phyloP scores from a whole-genome alignment of 2,113 vertebrate species.

The Nycticryphes semicollaris region DNA sequence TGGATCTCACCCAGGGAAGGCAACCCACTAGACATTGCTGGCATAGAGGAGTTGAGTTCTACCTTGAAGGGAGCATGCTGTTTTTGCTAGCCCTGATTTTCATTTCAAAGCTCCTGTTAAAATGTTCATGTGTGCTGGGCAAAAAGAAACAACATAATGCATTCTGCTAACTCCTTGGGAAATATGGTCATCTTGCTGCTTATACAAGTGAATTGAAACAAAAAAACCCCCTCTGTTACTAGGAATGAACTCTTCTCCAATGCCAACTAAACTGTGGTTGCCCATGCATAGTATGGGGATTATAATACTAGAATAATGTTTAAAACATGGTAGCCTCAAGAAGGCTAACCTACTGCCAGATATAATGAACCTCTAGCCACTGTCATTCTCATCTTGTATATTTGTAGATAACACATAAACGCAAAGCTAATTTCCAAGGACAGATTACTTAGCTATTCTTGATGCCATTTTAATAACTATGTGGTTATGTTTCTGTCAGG shows the following conservation, averaged over 20 bases:
- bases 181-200: conserved; percentile 15
- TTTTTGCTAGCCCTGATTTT: conserved; percentile 36
- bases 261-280: conserved; percentile 51
- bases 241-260: conserved; percentile 53
- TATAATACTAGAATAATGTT: background rate
- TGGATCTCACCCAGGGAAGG: conserved; percentile 60
- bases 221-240: background rate
- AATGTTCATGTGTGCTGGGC: background rate
- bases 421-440: conserved; percentile 39
- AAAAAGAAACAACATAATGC: background rate
- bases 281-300: conserved; percentile 25
- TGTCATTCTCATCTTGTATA: conserved; percentile 48
- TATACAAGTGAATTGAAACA: conserved; percentile 2
- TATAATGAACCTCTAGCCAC: conserved; percentile 29
- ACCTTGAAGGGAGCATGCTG: conserved; percentile 26
- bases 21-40: conserved; percentile 42
- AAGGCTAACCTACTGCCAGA: conserved; percentile 45
- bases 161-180: conserved; percentile 28
- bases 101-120: conserved; percentile 43
- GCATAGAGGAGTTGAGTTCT: conserved; percentile 67
- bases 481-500: conserved; percentile 44
- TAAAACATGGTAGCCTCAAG: conserved; percentile 6
- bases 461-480: conserved; percentile 43
- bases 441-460: conserved; percentile 41
- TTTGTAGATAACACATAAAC: conserved; percentile 36